phyloP scores from a whole-genome alignment of 2,888 invertebrate species.

The Pterostichus madidus region DNA sequence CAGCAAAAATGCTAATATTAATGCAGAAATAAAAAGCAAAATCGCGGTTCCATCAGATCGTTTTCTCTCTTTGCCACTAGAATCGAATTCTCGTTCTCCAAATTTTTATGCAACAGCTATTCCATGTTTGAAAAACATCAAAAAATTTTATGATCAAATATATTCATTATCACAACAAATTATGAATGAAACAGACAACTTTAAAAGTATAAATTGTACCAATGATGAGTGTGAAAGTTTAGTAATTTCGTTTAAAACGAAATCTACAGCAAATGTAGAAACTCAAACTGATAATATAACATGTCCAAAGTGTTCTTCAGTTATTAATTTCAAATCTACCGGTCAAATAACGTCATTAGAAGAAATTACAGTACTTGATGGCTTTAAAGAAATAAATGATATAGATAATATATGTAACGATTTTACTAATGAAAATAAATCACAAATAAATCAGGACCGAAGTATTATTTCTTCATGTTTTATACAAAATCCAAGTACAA shows the following conservation, averaged over 20 bases:
- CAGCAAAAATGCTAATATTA: constrained; percentile 17
- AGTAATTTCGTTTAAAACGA: constrained; percentile 14
- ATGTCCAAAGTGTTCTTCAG: constrained; percentile 67
- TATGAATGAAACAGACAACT: constrained; percentile 18
- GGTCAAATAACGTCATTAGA: background rate
- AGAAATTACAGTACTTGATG: background rate
- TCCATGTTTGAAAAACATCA: constrained; percentile 55
- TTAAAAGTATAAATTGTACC: constrained; percentile 15
- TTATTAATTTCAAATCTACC: constrained; percentile 32
- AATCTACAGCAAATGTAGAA: constrained; percentile 46
- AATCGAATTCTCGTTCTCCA: constrained; percentile 22
- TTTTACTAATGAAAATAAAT: constrained; percentile 10
- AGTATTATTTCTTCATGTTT: background rate
- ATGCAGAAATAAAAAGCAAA: background rate
- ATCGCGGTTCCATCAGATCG: background rate
- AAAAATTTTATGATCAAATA: constrained; percentile 49
- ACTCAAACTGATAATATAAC: constrained; percentile 69
- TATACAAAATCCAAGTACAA: background rate
- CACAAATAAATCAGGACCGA: constrained; percentile 2
- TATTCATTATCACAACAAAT: constrained; percentile 41
- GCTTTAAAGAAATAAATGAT: constrained; percentile 15
- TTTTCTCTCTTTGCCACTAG: constrained; percentile 17
- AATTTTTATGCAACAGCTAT: constrained; percentile 40
- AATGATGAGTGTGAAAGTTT: constrained; percentile 1
- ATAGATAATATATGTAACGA: background rate